Evolutionary conservation across 2,797 vertebrate species (phyloP).

Genomic region (Crax fasciolata): DNA sequence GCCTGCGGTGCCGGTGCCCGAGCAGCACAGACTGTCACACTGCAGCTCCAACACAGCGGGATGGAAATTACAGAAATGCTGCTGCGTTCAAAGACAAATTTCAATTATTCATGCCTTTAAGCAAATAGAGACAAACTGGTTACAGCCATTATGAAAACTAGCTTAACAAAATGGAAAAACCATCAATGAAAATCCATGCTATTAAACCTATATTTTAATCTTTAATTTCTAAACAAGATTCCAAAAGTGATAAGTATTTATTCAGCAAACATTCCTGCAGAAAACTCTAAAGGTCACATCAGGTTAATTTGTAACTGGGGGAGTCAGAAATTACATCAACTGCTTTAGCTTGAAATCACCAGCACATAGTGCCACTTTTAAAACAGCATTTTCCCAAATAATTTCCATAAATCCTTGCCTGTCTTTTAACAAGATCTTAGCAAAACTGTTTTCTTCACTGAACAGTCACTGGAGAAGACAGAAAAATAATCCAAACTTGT

Average conservation of each 20-base stretch:
- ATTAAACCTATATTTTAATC: neutral
- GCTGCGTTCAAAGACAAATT: neutral
- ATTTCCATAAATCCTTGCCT: neutral
- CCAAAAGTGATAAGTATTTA: neutral
- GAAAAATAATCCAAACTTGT: conserved; percentile 5
- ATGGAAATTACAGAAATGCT: fast-evolving
- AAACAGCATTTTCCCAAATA: neutral
- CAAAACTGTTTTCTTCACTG: neutral
- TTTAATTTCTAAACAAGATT: conserved; percentile 20
- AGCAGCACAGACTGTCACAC: neutral
- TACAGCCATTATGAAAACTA: neutral
- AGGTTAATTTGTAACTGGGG: conserved; percentile 72
- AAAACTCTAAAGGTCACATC: neutral
- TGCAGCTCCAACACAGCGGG: neutral
- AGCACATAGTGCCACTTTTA: neutral
- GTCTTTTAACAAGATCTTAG: neutral
- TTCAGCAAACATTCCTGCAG: conserved; percentile 32
- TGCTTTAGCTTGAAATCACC: neutral
- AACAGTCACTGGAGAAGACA: neutral
- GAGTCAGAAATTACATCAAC: neutral
- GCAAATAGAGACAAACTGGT: neutral
- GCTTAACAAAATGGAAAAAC: neutral
- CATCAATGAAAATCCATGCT: neutral
- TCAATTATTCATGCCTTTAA: neutral
- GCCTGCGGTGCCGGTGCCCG: neutral